Base-by-base conservation (phyloP, 2,113 vertebrate genomes). In the Todiramphus chloris region DNA sequence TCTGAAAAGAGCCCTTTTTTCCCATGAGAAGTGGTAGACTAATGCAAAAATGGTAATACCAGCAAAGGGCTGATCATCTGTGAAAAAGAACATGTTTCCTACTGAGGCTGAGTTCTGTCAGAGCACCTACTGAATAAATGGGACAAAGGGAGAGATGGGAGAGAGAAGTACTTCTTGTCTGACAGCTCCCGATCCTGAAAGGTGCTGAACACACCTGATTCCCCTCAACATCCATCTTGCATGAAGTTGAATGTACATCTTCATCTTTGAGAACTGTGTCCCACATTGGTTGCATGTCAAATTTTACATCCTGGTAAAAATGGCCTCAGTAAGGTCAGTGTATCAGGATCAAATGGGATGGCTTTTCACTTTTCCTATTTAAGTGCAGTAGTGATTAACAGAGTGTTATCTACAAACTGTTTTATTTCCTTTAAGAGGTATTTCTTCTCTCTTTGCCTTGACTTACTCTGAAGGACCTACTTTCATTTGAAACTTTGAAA, bases 81-180 rank as follows among this genome's bases (percentile, higher is more conserved):
- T 86, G 30, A 70, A 62, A 81, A 97, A 78, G 35, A 68, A 78
- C 4, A 0, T 7, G 4, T 78, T 94, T 94, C 39, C 55, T 81
- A 51, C 53, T 31, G 66, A 86, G 93, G 89, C 62, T 93, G 87
- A 95, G 92, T 95, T 94, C 55, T 67, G 78, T 64, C 67, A 85
- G 67, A 94, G 44, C n/a, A 76, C 56, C 28, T 10, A 13, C 25
- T 27, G 27, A 50, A 10, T 56, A 59, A 79, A 73, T 20, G 17
- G 69, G 11, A 33, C 4, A 5, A 60, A 51, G 76, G 35, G 35
- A 69, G 39, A 86, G 94, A 27, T 6, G 33, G 11, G 25, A 46
- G n/a, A 56, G 25, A 73, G 11, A 35, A 23, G 9, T 39, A 30
- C 11, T 64, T 33, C n/a, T 60, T 74, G 50, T 53, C 55, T 70